These are phyloP conservation scores for Macropus fuliginosus DNA, from an alignment of 2,797 vertebrate genomes.

Conservation along the genomic window DNA sequence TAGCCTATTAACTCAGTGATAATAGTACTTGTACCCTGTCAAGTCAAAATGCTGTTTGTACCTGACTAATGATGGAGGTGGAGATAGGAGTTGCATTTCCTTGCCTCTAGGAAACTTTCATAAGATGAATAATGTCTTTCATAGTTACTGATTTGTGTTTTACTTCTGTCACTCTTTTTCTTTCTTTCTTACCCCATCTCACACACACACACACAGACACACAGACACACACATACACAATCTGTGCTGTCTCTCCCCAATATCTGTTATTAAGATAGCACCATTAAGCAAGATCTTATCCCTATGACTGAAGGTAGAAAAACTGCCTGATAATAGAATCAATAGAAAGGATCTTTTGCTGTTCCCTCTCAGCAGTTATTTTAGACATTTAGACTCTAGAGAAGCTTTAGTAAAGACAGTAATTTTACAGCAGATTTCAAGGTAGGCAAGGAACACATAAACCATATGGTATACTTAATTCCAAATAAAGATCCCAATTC, in stretches of 20 bases:
- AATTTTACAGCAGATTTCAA: not conserved
- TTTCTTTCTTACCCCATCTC: not conserved
- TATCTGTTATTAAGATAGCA: conserved; percentile 65
- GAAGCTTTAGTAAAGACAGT: conserved; percentile 9
- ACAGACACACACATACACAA: not conserved
- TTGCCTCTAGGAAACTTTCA: conserved; percentile 36
- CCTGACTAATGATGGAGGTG: conserved; percentile 66
- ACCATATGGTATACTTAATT: conserved; percentile 4
- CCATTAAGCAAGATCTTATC: conserved; percentile 37
- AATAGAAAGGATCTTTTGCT: conserved; percentile 18
- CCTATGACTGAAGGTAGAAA: conserved; percentile 52
- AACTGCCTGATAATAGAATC: conserved; percentile 47
- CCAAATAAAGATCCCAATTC: conserved; percentile 1
- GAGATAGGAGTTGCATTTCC: conserved; percentile 42
- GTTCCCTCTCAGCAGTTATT: conserved; percentile 35
- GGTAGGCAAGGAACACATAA: conserved; percentile 12
- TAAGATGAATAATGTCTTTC: conserved; percentile 71
- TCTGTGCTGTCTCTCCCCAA: conserved; percentile 1
- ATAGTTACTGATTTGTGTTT: conserved; percentile 16
- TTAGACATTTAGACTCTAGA: not conserved
- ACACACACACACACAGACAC: not conserved
- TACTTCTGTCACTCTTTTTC: not conserved
- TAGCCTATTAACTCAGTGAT: conserved; percentile 54
- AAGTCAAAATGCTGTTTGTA: conserved; percentile 65
- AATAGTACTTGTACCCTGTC: not conserved